These are phyloP conservation scores for Myrmophylax atrothorax DNA, from an alignment of 2,113 vertebrate species.

Conservation along the genomic window DNA sequence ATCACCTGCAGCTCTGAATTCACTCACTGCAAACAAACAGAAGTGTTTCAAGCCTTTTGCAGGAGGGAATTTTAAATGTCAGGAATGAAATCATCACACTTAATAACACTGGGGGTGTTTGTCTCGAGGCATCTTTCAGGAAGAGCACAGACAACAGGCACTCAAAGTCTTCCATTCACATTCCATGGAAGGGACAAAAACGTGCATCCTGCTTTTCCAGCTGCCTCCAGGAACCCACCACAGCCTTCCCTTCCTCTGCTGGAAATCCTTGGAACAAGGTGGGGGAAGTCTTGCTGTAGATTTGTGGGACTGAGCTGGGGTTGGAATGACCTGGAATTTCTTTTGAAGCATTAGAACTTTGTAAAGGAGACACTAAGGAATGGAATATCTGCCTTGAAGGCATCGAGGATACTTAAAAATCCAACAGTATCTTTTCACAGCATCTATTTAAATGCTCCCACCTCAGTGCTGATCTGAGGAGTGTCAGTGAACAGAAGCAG, in stretches of 20 bases:
- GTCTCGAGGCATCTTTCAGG: not conserved
- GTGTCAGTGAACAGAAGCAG: not conserved
- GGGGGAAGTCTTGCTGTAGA: not conserved
- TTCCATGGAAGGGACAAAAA: not conserved
- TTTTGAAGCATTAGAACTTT: not conserved
- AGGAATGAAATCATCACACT: not conserved
- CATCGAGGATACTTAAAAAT: not conserved
- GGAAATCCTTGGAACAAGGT: not conserved
- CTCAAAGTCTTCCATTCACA: not conserved
- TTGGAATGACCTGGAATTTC: not conserved
- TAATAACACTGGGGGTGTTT: not conserved
- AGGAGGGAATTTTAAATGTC: not conserved
- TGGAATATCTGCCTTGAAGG: not conserved
- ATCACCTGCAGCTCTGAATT: not conserved
- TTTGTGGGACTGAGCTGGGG: not conserved
- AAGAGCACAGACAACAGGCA: not conserved
- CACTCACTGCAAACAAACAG: not conserved
- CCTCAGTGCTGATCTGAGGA: not conserved
- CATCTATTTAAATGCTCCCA: not conserved
- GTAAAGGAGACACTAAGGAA: not conserved
- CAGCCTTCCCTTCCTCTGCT: not conserved
- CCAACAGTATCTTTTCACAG: not conserved
- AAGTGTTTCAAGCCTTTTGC: accelerated
- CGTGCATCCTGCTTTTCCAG: not conserved
- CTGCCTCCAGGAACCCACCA: not conserved